Base-by-base conservation (phyloP, 2,888 invertebrate genomes). In the Caenorhabditis uteleia region DNA sequence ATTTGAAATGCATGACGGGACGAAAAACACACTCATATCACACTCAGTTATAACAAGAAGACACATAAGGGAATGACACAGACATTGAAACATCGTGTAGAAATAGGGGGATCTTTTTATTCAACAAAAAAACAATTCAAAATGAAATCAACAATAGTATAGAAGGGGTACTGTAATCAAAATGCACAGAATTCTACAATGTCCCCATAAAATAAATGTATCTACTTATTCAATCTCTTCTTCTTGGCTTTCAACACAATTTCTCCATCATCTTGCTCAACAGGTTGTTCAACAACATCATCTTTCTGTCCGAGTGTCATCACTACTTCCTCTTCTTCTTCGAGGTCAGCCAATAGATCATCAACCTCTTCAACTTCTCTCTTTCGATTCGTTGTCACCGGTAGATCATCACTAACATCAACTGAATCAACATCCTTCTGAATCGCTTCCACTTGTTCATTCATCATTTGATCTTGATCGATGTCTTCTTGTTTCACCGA, bases 271-370 rank as follows among this genome's bases (percentile, higher is more conserved):
- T 48, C 48, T 3, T 48, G 38, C 16, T 38, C 31, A 10, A 23
- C 34, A 21, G 21, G 25, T 2, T 33, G 12, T 29, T 34, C 33
- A 4, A 25, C 31, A n/a, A 26, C 36, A n/a, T 14, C 14, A 14
- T 18, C 26, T 1, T 46, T 14, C 21, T 45, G 40, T 8, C 38
- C 36, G 12, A 39, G 47, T 3, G 47, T 47, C 12, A 51, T 34
- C 36, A 54, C 49, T n/a, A 44, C 38, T 18, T 43, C 47, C 27
- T 56, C 64, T 36, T 71, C 66, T 44, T 68, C 53, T 10, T 64
- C 69, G 5, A 74, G 39, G 10, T 68, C 71, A 18, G 68, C 70
- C 20, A 74, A 50, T 10, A 74, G 38, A 44, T 64, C 66, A 16
- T 55, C 55, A 1, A 70, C 71, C 33, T 67, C 67, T 20, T 62